Evolutionary conservation across 2,113 vertebrate genomes (phyloP), one percentile per base, ranked within the genome.

Genomic region (Hirundichthys speculiger): DNA sequence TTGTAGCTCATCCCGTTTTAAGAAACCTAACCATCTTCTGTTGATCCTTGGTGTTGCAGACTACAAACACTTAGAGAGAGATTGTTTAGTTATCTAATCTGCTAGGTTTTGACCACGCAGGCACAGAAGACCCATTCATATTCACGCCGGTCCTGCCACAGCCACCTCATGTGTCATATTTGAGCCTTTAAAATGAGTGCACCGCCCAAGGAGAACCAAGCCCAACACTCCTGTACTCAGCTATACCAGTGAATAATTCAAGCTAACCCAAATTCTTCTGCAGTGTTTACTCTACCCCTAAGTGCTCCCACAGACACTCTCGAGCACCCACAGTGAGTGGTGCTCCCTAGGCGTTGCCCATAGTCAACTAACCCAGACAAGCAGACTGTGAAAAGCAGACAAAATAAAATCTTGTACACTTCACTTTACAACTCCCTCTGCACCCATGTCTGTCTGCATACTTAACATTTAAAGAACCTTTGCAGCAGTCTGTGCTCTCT

Each of bases 171-270:
- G 2, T 16, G 20, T 65, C 69, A 41, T 19, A 10, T n/a, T 41
- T 10, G 20, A 40, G 64, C 68, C 69, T 71, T 72, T 73, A 69
- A 80, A 70, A 42, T 21, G 61, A 70, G 74, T 38, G 50, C 30
- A 25, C 54, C 4, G 56, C 65, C 52, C 18, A 62, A 75, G 57
- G 76, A 82, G 63, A 66, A 57, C 54, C 45, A 34, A 10, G 64
- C 52, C 34, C 12, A 5, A n/a, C 19, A 14, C 45, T 22, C 55
- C 70, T 48, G 56, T 47, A 20, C 67, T 59, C 70, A 7, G 58
- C 79, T 72, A 19, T 54, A 34, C 52, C 58, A 34, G 72, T 90
- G 84, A 91, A 91, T 91, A 87, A 91, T 91, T 91, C 80, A 90
- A 64, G 56, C 43, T 84, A 88, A 89, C 86, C 86, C 79, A 86